phyloP scores from a whole-genome alignment of 2,888 invertebrate genomes.

The Scaptomyza polygonia region DNA sequence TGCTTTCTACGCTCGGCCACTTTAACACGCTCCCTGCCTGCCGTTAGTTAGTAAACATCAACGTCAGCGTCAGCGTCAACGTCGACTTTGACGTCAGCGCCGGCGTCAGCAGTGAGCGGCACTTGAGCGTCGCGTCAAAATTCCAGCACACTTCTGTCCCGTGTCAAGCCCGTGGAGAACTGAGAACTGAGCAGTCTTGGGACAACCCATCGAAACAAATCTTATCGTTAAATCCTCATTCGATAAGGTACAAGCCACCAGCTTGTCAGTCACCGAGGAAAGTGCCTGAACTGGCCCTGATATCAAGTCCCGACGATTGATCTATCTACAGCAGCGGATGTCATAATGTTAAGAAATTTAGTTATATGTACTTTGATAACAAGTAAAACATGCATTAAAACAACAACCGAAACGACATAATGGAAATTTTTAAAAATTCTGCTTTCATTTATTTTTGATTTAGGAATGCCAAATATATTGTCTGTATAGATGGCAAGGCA shows the following conservation, averaged over 20 bases:
- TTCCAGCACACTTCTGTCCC: slow-evolving; percentile 43
- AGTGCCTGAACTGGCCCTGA: slow-evolving; percentile 26
- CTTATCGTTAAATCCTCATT: slow-evolving; percentile 61
- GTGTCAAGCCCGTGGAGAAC: slow-evolving; percentile 33
- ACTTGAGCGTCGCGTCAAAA: slow-evolving; percentile 47
- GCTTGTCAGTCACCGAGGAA: slow-evolving; percentile 39
- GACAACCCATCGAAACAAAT: slow-evolving; percentile 40
- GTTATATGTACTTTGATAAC: slow-evolving; percentile 14
- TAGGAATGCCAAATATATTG: slow-evolving; percentile 9
- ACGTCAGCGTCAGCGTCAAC: slow-evolving; percentile 12
- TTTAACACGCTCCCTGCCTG: slow-evolving; percentile 51
- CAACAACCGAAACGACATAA: slow-evolving; percentile 28
- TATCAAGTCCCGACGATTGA: slow-evolving; percentile 36
- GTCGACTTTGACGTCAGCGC: neutral
- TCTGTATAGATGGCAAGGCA: neutral
- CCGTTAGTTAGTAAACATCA: slow-evolving; percentile 10
- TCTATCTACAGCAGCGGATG: slow-evolving; percentile 13
- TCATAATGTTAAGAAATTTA: slow-evolving; percentile 20
- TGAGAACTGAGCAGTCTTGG: slow-evolving; percentile 9
- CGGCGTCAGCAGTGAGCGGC: slow-evolving; percentile 23
- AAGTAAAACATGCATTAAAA: neutral
- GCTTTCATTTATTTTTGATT: slow-evolving; percentile 13
- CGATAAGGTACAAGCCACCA: slow-evolving; percentile 46
- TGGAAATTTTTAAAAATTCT: slow-evolving; percentile 52
- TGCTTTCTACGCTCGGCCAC: slow-evolving; percentile 54